phyloP scores from a whole-genome alignment of 2,888 invertebrate species.

The Theretra japonica region DNA sequence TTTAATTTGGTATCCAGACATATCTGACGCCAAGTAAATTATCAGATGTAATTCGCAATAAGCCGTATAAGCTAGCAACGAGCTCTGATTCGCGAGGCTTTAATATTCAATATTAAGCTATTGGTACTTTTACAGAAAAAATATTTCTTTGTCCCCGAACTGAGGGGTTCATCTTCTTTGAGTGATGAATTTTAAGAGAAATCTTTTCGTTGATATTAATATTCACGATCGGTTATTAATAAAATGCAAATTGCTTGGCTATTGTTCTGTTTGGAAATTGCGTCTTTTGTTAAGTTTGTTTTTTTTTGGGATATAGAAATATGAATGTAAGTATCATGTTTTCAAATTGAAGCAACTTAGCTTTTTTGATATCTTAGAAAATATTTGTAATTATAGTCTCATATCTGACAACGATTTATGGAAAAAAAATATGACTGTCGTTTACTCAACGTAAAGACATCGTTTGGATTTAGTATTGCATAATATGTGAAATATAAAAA shows the following conservation, averaged over 20 bases:
- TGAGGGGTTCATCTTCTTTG: conserved; percentile 14
- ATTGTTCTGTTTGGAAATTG: conserved; percentile 10
- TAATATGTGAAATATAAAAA: too few relatives aligned
- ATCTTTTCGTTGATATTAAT: conserved; percentile 13
- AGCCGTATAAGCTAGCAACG: conserved; percentile 23
- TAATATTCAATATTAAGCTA: conserved; percentile 9
- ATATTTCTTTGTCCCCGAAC: background rate
- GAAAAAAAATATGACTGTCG: too few relatives aligned
- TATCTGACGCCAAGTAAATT: conserved; percentile 3
- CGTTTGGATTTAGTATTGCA: too few relatives aligned
- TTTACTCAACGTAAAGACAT: too few relatives aligned
- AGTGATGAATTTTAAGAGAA: background rate
- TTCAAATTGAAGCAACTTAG: too few relatives aligned
- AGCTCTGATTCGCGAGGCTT: conserved; percentile 7
- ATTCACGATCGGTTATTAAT: background rate
- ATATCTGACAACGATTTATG: too few relatives aligned
- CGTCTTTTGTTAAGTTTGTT: background rate
- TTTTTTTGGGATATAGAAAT: background rate
- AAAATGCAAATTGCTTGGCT: background rate
- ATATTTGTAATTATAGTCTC: too few relatives aligned
- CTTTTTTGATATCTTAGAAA: too few relatives aligned
- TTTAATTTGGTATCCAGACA: background rate
- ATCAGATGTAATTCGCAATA: conserved; percentile 16
- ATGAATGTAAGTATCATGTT: background rate
- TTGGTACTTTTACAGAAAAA: conserved; percentile 4